Percentiles rank a stretch among this genome's conserved stretches.
phyloP scores from a whole-genome alignment of 1,140 invertebrate genomes.

The Camponotus pennsylvanicus region DNA sequence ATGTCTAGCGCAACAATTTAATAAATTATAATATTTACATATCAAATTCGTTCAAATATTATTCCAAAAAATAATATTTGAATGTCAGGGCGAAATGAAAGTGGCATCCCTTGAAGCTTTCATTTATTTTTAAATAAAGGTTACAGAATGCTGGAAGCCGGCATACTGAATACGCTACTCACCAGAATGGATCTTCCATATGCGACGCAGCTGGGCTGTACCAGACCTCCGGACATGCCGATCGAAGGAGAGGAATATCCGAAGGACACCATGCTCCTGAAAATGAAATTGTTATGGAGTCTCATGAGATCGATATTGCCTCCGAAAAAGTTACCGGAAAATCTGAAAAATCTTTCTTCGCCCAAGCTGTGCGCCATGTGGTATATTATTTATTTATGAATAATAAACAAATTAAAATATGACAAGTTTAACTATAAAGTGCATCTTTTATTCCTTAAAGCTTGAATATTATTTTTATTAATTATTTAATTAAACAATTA shows the following conservation, averaged over 20 bases:
- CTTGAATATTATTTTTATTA: conserved; percentile 14
- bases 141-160: conserved; percentile 75
- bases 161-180: conserved; percentile 74
- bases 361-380: conserved; percentile 71
- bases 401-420: too few species aligned
- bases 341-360: conserved; percentile 40
- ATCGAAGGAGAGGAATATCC: conserved; percentile 66
- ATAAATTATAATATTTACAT: not conserved
- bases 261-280: conserved; percentile 57
- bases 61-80: conserved; percentile 15
- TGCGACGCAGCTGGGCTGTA: conserved; percentile 40
- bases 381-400: conserved; percentile 65
- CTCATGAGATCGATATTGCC: conserved; percentile 71
- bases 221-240: conserved; percentile 39
- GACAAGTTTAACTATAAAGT: not conserved
- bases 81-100: not conserved
- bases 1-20: not conserved
- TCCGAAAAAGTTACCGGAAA: not conserved
- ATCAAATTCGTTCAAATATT: conserved; percentile 52
- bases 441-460: not conserved
- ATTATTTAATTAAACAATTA: not conserved
- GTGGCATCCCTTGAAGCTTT: not conserved
- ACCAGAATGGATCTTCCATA: conserved; percentile 72
- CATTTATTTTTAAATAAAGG: conserved; percentile 68
- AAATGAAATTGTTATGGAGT: conserved; percentile 74